A percentile compares a stretch with the other conserved stretches of the same genome.
These are phyloP conservation scores for Agrenia bidenticulata DNA, from an alignment of 2,888 invertebrate species.

Conservation along the genomic window DNA sequence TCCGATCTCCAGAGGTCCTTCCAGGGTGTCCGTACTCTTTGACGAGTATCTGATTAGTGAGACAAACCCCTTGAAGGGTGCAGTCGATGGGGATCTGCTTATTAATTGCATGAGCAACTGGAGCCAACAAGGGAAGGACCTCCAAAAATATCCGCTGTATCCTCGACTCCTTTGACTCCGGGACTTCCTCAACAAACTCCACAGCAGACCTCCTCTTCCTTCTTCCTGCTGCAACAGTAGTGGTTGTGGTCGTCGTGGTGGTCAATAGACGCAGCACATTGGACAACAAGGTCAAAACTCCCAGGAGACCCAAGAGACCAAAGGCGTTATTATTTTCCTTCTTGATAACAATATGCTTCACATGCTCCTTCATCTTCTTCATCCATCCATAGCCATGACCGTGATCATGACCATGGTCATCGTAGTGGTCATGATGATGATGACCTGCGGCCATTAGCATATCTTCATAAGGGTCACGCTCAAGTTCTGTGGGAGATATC, in stretches of 20 bases:
- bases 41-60: constrained; percentile 35
- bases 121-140: constrained; percentile 36
- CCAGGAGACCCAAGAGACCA: constrained; percentile 41
- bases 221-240: constrained; percentile 11
- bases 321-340: constrained; percentile 44
- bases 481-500: too few species aligned
- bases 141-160: constrained; percentile 26
- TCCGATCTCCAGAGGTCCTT: constrained; percentile 26
- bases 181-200: background rate
- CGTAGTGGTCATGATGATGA: constrained; percentile 11
- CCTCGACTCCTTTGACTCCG: constrained; percentile 22
- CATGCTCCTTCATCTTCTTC: constrained; percentile 10
- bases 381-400: constrained; percentile 15
- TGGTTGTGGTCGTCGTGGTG: constrained; percentile 37
- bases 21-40: constrained; percentile 35
- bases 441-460: background rate
- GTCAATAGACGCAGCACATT: constrained; percentile 33
- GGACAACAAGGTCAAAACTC: constrained; percentile 35
- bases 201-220: constrained; percentile 8
- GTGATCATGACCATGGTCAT: background rate
- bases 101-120: constrained; percentile 40
- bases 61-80: constrained; percentile 38
- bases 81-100: constrained; percentile 37
- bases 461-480: too few species aligned
- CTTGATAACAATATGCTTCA: constrained; percentile 7